Evolutionary conservation across 2,888 invertebrate species (phyloP).

Genomic region (Linnaemya vulpina): DNA sequence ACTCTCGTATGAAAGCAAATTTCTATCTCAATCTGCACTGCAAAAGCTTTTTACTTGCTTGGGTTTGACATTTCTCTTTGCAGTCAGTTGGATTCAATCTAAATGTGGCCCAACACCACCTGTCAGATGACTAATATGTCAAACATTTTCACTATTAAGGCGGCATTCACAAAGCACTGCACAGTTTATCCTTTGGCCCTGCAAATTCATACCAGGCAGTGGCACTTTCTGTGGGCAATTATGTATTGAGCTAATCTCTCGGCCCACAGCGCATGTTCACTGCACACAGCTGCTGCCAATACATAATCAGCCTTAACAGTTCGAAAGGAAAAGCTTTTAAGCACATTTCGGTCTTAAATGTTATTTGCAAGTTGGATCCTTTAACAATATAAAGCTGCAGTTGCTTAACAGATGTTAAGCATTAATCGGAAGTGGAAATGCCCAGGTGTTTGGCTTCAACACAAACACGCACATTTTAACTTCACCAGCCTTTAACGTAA

Average conservation of each 20-base stretch:
- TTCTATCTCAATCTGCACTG: constrained; percentile 2
- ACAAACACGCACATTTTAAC: not conserved
- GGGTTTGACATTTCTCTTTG: constrained; percentile 39
- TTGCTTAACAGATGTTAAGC: not conserved
- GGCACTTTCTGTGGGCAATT: constrained; percentile 7
- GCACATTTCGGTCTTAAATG: not conserved
- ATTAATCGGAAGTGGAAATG: not conserved
- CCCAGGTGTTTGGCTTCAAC: not conserved
- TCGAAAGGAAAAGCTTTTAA: constrained; percentile 18
- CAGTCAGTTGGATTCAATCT: constrained; percentile 32
- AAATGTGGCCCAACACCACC: constrained; percentile 65
- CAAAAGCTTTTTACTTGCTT: constrained; percentile 40
- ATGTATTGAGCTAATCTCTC: constrained; percentile 10
- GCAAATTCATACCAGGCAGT: constrained; percentile 27
- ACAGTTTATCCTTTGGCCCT: constrained; percentile 31
- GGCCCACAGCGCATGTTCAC: constrained; percentile 55
- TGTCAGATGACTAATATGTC: constrained; percentile 73
- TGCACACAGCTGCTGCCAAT: constrained; percentile 59
- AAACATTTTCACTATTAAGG: constrained; percentile 60
- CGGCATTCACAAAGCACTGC: constrained; percentile 61
- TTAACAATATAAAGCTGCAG: not conserved
- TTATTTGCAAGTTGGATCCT: not conserved
- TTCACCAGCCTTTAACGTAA: not conserved
- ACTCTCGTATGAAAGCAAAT: constrained; percentile 40
- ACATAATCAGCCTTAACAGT: constrained; percentile 16